Conservation (phyloP, 1,140 invertebrate genomes). For the Drosophila ambigua region DNA sequence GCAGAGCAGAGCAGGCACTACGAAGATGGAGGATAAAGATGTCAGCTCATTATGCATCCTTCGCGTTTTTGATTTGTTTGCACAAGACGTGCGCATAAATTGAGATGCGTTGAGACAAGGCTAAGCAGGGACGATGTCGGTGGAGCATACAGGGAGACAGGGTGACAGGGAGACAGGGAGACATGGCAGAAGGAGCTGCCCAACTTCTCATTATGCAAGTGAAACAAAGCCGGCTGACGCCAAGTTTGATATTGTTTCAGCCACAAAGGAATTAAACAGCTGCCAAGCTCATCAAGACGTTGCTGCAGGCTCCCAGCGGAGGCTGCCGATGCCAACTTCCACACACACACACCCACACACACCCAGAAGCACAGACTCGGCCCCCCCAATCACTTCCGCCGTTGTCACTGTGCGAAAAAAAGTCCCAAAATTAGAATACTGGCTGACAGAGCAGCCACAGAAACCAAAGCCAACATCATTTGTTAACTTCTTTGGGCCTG, state of each 20-base stretch:
- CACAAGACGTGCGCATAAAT: constrained; percentile 75
- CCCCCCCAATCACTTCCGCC: not conserved
- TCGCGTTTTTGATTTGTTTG: constrained; percentile 73
- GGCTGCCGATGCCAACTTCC: constrained; percentile 9
- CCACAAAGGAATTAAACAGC: constrained; percentile 74
- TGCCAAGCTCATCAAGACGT: constrained; percentile 58
- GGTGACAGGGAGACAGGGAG: not conserved
- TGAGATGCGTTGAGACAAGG: constrained; percentile 46
- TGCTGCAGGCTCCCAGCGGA: not conserved
- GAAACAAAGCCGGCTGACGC: constrained; percentile 62
- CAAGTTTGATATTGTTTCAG: constrained; percentile 68
- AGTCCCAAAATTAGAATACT: constrained; percentile 14
- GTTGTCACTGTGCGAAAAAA: not conserved
- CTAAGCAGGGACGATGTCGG: constrained; percentile 1
- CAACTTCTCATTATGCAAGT: constrained; percentile 69
- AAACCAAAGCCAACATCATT: constrained; percentile 31
- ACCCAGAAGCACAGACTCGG: not conserved
- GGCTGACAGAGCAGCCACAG: constrained; percentile 1
- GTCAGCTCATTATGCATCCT: constrained; percentile 75
- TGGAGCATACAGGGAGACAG: too few species aligned
- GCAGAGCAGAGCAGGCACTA: not conserved
- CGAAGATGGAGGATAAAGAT: constrained; percentile 32
- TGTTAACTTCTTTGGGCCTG: constrained; percentile 28
- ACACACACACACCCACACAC: not conserved
- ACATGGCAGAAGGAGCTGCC: not conserved